Base-by-base conservation (phyloP, 1,140 invertebrate species). In the Macrosteles quadrilineatus region DNA sequence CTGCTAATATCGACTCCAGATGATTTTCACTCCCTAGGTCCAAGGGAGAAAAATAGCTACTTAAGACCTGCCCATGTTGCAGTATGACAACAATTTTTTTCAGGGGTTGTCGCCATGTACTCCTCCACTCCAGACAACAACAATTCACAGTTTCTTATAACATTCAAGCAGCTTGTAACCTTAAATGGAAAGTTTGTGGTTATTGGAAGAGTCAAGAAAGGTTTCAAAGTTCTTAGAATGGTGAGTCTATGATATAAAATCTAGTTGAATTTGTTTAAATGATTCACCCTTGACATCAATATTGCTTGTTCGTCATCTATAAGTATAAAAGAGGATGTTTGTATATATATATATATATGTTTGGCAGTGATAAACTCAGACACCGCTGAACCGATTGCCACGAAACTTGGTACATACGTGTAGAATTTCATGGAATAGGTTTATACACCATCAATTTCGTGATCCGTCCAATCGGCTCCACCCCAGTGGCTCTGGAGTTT, bases 131-230 rank as follows among this genome's bases (percentile, higher is more conserved):
- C 40, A 2, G 45, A 40, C 17, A n/a, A 11, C 2, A 67, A 67
- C 36, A 29, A 50, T n/a, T 67, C 40, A 3, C 30, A 67, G 27
- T 67, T 67, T 67, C 40, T 67, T 4, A 67, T 67, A 9, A 67
- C 65, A 2, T 47, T 50, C 32, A 43, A 25, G 21, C 25, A 45
- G n/a, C 21, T 50, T 9, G 12, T 40, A 43, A 47, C 40, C 2
- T 31, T 67, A 2, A 50, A 67, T 45, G 23, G 23, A 4, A 67
- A 27, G 23, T 50, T 25, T 47, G 65, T 67, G 1, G 65, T 67
- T 9, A 27, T 67, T 30, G 65, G 65, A 67, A 43, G 45, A 25
- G 47, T 50, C 3, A 50, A 50, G 21, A 50, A n/a, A 4, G 6
- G 17, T n/a, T 50, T 11, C 17, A 50, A 19, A 6, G 21, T 23